Conservation (phyloP, 2,113 vertebrate species). For the Stictonetta naevosa region DNA sequence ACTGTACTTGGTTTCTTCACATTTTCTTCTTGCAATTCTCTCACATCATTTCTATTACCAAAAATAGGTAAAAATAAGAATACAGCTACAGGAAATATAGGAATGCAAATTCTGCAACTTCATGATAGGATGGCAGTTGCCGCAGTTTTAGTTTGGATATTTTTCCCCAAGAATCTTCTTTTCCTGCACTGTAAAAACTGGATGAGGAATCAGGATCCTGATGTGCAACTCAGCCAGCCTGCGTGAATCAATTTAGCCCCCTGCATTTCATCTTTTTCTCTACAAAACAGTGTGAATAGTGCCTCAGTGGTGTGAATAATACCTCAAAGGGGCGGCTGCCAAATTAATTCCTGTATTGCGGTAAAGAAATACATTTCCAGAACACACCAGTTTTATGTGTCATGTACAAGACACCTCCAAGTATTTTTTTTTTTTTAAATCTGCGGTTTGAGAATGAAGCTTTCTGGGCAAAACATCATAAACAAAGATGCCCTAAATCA, state of each 20-base stretch:
- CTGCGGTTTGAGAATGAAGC: neutral
- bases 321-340: neutral
- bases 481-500: neutral
- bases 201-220: neutral
- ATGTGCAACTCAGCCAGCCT: neutral
- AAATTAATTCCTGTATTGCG: neutral
- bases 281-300: neutral
- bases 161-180: conserved; percentile 22
- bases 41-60: neutral
- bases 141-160: neutral
- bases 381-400: neutral
- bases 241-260: neutral
- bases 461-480: neutral
- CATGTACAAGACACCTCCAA: neutral
- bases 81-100: neutral
- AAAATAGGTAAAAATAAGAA: neutral
- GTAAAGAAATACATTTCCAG: neutral
- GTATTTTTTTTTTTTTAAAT: neutral
- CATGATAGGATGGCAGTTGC: neutral
- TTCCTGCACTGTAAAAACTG: neutral
- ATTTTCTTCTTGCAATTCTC: neutral
- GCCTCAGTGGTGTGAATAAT: neutral
- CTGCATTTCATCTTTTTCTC: neutral
- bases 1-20: neutral
- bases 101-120: neutral